phyloP scores from a whole-genome alignment of 2,888 invertebrate species.

The Caradrina clavipalpis region DNA sequence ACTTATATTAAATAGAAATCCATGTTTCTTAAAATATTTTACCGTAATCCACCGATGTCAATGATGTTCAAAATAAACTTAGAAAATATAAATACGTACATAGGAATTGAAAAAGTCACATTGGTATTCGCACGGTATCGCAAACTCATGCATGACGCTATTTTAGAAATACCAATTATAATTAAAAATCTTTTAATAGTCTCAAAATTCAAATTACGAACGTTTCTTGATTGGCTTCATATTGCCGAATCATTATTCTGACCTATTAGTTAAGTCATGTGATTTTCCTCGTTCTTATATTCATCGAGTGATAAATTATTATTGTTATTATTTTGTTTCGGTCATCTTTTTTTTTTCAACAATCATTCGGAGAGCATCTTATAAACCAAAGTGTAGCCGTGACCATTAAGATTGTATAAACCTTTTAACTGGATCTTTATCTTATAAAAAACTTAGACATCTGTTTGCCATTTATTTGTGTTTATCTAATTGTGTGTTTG shows the following conservation, averaged over 20 bases:
- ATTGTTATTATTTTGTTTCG: conserved; percentile 13
- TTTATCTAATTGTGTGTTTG: background rate
- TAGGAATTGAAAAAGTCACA: too few relatives aligned
- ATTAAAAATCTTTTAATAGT: background rate
- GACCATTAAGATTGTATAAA: conserved; percentile 33
- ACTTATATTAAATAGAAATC: too few relatives aligned
- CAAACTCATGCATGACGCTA: too few relatives aligned
- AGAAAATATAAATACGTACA: too few relatives aligned
- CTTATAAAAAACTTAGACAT: conserved; percentile 17
- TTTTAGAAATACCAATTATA: background rate
- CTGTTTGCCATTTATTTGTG: conserved; percentile 1
- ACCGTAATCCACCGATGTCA: too few relatives aligned
- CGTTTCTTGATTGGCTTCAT: background rate
- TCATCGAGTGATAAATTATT: conserved; percentile 5
- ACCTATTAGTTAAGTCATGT: conserved; percentile 9
- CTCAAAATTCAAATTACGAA: background rate
- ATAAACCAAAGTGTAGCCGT: conserved; percentile 9
- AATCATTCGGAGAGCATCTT: conserved; percentile 8
- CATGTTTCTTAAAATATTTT: too few relatives aligned
- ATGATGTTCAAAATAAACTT: too few relatives aligned
- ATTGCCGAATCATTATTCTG: conserved; percentile 9
- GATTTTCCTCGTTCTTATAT: conserved; percentile 30
- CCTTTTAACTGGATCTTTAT: conserved; percentile 26
- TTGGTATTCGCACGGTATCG: too few relatives aligned
- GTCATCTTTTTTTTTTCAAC: conserved; percentile 25